Percentiles rank a stretch among this genome's conserved stretches.
phyloP scores from a whole-genome alignment of 2,113 vertebrate species.

The Oreotrochilus melanogaster region DNA sequence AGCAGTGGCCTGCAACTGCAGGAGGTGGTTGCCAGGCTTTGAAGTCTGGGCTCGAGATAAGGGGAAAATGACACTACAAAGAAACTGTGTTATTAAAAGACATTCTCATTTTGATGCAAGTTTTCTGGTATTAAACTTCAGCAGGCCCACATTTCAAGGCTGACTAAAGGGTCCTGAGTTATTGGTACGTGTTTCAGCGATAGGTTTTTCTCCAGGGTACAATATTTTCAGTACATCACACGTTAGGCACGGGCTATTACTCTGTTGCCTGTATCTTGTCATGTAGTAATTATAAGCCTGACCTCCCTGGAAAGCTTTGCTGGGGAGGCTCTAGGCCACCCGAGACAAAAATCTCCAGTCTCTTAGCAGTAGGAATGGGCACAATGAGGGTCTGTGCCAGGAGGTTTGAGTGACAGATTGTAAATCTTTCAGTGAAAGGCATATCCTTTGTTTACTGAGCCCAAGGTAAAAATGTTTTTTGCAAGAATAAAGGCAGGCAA shows the following conservation, averaged over 20 bases:
- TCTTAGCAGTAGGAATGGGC: neutral
- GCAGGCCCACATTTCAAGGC: conserved; percentile 24
- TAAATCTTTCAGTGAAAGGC: neutral
- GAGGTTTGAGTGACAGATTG: neutral
- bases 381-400: neutral
- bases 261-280: conserved; percentile 28
- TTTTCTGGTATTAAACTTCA: conserved; percentile 23
- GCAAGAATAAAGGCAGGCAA: conserved; percentile 3
- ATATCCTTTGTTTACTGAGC: neutral
- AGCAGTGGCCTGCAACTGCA: conserved; percentile 23
- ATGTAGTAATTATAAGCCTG: conserved; percentile 16
- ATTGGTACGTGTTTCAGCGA: conserved; percentile 40
- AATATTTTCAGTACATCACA: conserved; percentile 25
- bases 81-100: conserved; percentile 47
- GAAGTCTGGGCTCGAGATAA: conserved; percentile 52
- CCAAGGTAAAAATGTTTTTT: neutral
- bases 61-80: neutral
- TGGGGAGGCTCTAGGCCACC: neutral
- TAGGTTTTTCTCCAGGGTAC: conserved; percentile 33
- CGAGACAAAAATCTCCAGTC: neutral
- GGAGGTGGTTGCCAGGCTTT: conserved; percentile 42
- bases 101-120: conserved; percentile 41
- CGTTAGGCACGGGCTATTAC: neutral
- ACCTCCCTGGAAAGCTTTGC: conserved; percentile 34
- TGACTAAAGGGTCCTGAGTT: conserved; percentile 48